phyloP scores from a whole-genome alignment of 2,888 invertebrate genomes.

The Halictus quadricinctus region DNA sequence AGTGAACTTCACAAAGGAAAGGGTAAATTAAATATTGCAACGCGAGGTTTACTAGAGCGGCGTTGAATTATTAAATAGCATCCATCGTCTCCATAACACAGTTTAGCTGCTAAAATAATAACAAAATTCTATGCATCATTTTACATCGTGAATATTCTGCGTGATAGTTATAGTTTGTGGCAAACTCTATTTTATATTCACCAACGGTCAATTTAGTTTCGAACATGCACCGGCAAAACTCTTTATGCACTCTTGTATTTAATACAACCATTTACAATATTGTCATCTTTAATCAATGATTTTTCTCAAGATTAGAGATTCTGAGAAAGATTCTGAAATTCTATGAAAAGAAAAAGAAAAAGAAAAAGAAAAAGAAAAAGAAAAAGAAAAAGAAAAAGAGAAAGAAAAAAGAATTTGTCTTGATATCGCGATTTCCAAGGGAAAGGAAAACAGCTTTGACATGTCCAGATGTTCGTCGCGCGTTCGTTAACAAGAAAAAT shows the following conservation, averaged over 20 bases:
- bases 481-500: not conserved
- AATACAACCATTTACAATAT: not conserved
- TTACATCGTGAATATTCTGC: not conserved
- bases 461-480: not conserved
- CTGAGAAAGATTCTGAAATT: too few species aligned
- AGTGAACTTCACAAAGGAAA: constrained; percentile 34
- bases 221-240: too few species aligned
- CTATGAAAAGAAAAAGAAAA: too few species aligned
- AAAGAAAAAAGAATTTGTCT: not conserved
- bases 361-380: too few species aligned
- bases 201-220: not conserved
- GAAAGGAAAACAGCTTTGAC: not conserved
- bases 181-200: not conserved
- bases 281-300: not conserved
- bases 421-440: not conserved
- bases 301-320: too few species aligned
- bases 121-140: constrained; percentile 2
- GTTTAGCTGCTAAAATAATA: not conserved
- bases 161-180: not conserved
- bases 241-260: not conserved
- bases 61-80: constrained; percentile 32
- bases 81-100: not conserved
- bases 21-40: constrained; percentile 46
- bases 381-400: too few species aligned
- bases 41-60: not conserved